Base-by-base conservation (phyloP, 2,797 vertebrate genomes). In the Todus mexicanus region DNA sequence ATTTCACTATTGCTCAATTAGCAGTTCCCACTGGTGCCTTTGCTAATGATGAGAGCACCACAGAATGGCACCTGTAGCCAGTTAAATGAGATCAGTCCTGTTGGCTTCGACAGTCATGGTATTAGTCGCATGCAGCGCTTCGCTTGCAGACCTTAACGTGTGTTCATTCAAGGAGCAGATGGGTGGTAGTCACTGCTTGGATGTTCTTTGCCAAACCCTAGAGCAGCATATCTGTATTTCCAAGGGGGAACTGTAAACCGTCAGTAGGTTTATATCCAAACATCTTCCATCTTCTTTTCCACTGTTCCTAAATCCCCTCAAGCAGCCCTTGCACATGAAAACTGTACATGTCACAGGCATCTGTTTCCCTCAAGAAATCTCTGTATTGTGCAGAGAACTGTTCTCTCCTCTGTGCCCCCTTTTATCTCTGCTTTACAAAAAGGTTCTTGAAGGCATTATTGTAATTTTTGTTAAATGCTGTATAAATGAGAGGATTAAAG, bases 401-500 rank as follows among this genome's bases (percentile, higher is more conserved):
- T 65, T 60, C 53, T 50, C 56, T 68, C 33, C 35, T 89, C 61
- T 20, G 10, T 68, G 18, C 35, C 33, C 27, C 12, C 45, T 87
- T 94, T 95, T 86, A 97, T 90, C 90, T 96, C 87, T 97, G 96
- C 83, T 97, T 98, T 92, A 97, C 97, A 85, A 98, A 98, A 91
- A 99, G 98, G 96, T 95, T 98, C 93, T 98, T 98, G 96, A 99
- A 98, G 89, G 98, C 98, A 72, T 97, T 98, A 75, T 98, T 98
- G 90, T 99, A 98, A 73, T 98, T 98, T 90, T 98, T 98, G 97
- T 99, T 99, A 97, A 99, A 98, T 71, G 98, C 98, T 54, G 98
- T 98, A 94, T 99, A 99, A 87, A 99, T 98, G 84, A 99, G 97
- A 8, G 98, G 98, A 93, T 98, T 99, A 85, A 99, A 98, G 93